phyloP scores from a whole-genome alignment of 2,113 vertebrate species.

The Pedetes capensis region DNA sequence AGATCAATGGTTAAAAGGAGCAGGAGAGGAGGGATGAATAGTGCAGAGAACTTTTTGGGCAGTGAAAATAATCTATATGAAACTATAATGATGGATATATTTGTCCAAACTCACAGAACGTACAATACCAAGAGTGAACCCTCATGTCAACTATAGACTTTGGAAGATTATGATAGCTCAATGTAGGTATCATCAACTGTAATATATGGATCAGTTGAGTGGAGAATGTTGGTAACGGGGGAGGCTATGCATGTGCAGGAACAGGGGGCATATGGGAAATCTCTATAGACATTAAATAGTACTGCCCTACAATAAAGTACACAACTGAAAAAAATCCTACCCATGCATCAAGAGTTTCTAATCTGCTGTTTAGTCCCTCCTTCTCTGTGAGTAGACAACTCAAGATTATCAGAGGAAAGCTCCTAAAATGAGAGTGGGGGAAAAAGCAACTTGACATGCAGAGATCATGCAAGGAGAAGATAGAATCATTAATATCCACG shows the following conservation, averaged over 20 bases:
- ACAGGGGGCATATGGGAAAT: background rate
- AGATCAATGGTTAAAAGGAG: background rate
- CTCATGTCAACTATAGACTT: background rate
- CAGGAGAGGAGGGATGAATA: background rate
- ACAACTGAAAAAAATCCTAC: background rate
- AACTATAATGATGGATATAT: background rate
- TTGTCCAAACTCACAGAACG: background rate
- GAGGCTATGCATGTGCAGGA: no score
- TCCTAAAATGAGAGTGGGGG: background rate
- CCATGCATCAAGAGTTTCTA: background rate
- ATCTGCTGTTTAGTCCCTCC: background rate
- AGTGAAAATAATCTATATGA: background rate
- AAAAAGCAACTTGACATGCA: background rate
- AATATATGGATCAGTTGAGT: background rate
- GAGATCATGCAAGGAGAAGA: background rate
- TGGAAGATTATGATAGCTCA: background rate
- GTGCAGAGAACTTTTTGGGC: background rate
- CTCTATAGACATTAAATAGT: background rate
- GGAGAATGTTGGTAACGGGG: background rate
- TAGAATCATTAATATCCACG: background rate
- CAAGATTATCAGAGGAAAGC: slow-evolving; percentile 9
- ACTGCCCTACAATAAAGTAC: background rate
- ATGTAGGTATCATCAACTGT: background rate
- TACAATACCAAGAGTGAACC: background rate
- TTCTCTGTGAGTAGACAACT: background rate